A percentile compares a stretch with the other conserved stretches of the same genome.
Evolutionary conservation across 2,113 vertebrate genomes (phyloP).

Genomic region (Ariopsis seemanni): DNA sequence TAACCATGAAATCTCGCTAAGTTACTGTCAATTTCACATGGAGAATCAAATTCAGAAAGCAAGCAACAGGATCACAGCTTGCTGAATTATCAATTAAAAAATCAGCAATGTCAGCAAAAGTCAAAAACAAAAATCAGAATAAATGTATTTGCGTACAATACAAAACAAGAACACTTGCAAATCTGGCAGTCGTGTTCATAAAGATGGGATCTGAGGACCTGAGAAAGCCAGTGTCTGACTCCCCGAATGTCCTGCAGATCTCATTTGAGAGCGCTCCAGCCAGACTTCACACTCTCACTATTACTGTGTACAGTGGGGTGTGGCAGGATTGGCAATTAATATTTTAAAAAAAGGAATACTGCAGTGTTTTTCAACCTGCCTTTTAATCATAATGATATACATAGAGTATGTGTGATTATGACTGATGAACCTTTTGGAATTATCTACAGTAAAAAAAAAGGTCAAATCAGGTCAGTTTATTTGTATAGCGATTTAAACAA

Average conservation of each 20-base stretch:
- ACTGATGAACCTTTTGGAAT: neutral
- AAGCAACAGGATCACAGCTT: neutral
- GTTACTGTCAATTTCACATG: neutral
- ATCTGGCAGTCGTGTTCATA: neutral
- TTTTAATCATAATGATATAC: constrained; percentile 25
- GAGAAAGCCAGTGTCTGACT: too few relatives aligned
- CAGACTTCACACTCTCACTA: constrained; percentile 28
- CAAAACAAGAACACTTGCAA: neutral
- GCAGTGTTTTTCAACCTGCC: neutral
- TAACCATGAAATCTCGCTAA: constrained; percentile 21
- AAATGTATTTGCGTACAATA: neutral
- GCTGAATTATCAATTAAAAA: neutral
- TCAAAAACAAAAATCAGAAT: neutral
- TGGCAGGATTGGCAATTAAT: constrained; percentile 33
- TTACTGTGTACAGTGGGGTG: constrained; percentile 21
- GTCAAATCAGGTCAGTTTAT: too few relatives aligned
- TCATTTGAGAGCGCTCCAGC: constrained; percentile 17
- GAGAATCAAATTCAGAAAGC: neutral
- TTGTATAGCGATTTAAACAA: too few relatives aligned
- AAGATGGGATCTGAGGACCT: neutral
- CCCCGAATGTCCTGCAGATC: constrained; percentile 9
- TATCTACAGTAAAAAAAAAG: neutral
- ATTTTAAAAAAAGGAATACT: constrained; percentile 17
- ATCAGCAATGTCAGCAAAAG: neutral
- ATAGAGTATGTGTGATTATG: neutral